Base-by-base conservation (phyloP, 1,140 invertebrate genomes). In the Ceratosolen solmsi region DNA sequence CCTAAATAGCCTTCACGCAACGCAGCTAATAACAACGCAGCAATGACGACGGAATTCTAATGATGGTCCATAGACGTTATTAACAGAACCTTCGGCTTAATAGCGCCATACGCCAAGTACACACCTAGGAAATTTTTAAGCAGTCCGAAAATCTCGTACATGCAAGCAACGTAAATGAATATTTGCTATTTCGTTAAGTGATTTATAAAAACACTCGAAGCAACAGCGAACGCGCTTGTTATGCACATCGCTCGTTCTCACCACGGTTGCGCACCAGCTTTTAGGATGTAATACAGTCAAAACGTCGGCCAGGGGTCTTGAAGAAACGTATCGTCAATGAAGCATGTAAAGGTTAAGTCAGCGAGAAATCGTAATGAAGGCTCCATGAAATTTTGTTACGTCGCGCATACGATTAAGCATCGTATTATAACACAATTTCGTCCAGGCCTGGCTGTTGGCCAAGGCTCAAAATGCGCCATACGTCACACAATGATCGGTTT, bases 401-500 rank as follows among this genome's bases (percentile, higher is more conserved):
- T 46, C 17, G 33, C 63, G 80, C 80, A 80, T 80, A 80, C 30
- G 2, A 49, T 38, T 51, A 36, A 63, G n/a, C 15, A 5, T 20
- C 0, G 41, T 38, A 46, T 72, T 33, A 33, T 73, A 72, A 49
- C 36, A 73, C 58, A 56, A 38, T 76, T 58, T 70, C 73, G 41
- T 41, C 60, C 72, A 56, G 13, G n/a, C 17, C 36, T 76, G 80
- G 72, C 58, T 20, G 15, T 63, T 54, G 33, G 46, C 80, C 80
- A 76, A 76, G 72, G 71, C 38, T 36, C 51, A 58, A 25, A 56
- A 75, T 54, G 46, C 30, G 71, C 22, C 8, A 41, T 33, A 41
- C 56, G 11, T 70, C 46, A 70, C 75, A 54, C 58, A n/a, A 46
- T 46, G 79, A 80, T 80, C 71, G 60, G 72, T 75, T 73, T 65